Evolutionary conservation across 1,140 invertebrate species (phyloP).

Genomic region (Grapholita molesta): DNA sequence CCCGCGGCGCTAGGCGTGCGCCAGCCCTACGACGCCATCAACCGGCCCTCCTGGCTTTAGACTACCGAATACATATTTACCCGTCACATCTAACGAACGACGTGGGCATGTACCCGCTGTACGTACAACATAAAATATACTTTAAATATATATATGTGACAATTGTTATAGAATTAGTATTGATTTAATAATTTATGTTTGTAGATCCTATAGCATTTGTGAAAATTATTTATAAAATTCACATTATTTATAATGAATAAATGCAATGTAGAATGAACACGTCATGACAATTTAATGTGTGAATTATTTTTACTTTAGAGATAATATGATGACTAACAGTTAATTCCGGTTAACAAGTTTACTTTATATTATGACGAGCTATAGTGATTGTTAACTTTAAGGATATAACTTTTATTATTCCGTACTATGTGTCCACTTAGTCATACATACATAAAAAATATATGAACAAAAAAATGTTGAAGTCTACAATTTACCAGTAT

Average conservation of each 20-base stretch:
- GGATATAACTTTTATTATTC: conserved; percentile 17
- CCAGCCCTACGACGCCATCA: conserved; percentile 83
- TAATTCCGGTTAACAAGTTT: conserved; percentile 13
- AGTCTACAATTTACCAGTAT: conserved; percentile 11
- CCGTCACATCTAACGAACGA: not conserved
- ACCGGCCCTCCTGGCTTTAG: conserved; percentile 78
- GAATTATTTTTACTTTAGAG: conserved; percentile 9
- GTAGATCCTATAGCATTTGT: conserved; percentile 48
- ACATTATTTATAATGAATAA: conserved; percentile 16
- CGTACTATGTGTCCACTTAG: conserved; percentile 15
- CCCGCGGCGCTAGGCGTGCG: conserved; percentile 80
- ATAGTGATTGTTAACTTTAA: conserved; percentile 16
- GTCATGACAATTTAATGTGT: conserved; percentile 12
- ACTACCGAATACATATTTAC: not conserved
- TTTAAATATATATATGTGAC: conserved; percentile 45
- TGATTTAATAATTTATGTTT: conserved; percentile 52
- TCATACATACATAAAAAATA: conserved; percentile 5
- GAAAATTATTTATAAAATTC: conserved; percentile 40
- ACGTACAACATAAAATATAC: conserved; percentile 23
- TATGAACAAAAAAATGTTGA: conserved; percentile 7
- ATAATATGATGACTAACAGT: conserved; percentile 6
- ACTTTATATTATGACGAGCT: conserved; percentile 1
- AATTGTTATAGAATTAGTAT: conserved; percentile 45
- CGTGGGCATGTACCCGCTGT: not conserved
- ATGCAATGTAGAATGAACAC: conserved; percentile 14